Percentiles rank a stretch among this genome's conserved stretches.
These are phyloP conservation scores for Podarcis cretensis DNA, from an alignment of 2,113 vertebrate genomes.

Conservation along the genomic window DNA sequence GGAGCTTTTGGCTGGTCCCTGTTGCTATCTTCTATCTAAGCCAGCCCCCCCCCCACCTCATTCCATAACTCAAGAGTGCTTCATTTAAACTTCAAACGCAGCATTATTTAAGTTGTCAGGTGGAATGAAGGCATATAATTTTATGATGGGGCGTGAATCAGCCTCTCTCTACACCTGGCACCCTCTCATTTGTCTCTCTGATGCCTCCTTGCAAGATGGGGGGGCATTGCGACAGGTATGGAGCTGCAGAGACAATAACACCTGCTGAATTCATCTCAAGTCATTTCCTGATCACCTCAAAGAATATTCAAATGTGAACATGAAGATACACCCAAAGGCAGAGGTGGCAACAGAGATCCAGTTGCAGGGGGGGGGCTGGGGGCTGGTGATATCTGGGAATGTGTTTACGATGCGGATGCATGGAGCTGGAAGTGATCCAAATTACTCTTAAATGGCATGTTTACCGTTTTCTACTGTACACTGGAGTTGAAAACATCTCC, in stretches of 20 bases:
- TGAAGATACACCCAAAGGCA: background rate
- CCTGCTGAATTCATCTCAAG: background rate
- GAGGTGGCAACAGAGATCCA: accelerated
- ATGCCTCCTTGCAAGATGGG: constrained; percentile 38
- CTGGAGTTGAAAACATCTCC: background rate
- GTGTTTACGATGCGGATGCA: background rate
- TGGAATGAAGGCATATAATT: constrained; percentile 62
- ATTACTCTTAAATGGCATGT: constrained; percentile 42
- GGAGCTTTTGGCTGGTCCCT: background rate
- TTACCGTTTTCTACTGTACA: constrained; percentile 24
- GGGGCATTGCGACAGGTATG: constrained; percentile 12
- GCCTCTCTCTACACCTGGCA: background rate
- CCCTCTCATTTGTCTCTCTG: constrained; percentile 42
- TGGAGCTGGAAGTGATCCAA: background rate
- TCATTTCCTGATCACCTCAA: constrained; percentile 26
- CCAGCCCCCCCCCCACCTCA: background rate
- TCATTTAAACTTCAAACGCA: constrained; percentile 53
- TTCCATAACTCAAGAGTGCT: constrained; percentile 12
- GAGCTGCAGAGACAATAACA: constrained; percentile 4
- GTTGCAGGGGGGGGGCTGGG: accelerated
- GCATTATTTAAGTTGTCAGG: constrained; percentile 68
- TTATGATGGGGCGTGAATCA: constrained; percentile 47
- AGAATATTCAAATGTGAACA: background rate
- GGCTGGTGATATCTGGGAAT: background rate
- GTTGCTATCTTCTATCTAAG: constrained; percentile 33